Conservation (phyloP, 2,888 invertebrate genomes). For the Drosophila melanosoma region DNA sequence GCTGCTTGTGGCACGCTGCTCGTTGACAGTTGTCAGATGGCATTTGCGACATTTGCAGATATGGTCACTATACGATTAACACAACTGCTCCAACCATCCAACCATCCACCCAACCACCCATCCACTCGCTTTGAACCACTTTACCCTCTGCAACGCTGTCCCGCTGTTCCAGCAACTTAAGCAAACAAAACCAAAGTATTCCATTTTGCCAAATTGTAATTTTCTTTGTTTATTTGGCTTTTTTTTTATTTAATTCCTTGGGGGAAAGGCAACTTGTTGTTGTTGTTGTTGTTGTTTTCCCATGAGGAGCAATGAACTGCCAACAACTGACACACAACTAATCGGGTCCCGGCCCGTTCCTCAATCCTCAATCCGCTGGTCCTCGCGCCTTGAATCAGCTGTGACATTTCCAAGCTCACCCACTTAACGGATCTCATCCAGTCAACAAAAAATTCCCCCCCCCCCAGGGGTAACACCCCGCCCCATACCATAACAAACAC, state of each 20-base stretch:
- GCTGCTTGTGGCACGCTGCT: constrained; percentile 14
- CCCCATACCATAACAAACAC: not conserved
- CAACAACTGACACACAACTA: constrained; percentile 58
- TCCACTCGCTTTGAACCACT: not conserved
- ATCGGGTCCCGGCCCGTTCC: constrained; percentile 35
- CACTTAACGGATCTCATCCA: constrained; percentile 45
- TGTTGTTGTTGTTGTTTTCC: constrained; percentile 25
- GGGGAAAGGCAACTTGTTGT: not conserved
- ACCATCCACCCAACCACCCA: no score
- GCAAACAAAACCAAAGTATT: constrained; percentile 51
- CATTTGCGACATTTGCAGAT: constrained; percentile 30
- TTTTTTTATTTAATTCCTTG: constrained; percentile 11
- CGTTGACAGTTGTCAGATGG: constrained; percentile 53
- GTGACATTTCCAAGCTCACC: constrained; percentile 65
- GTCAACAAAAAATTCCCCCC: not conserved
- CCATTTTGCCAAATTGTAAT: constrained; percentile 55
- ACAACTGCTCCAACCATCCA: not conserved
- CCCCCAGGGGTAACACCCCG: constrained; percentile 12
- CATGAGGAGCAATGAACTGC: constrained; percentile 46
- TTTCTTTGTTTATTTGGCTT: constrained; percentile 20
- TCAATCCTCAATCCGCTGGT: constrained; percentile 7
- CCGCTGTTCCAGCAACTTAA: not conserved
- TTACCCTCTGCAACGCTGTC: not conserved
- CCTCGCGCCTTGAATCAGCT: constrained; percentile 54
- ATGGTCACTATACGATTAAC: constrained; percentile 46